A percentile compares a stretch with the other conserved stretches of the same genome.
phyloP scores from a whole-genome alignment of 2,113 vertebrate species.

The Paraplagusia blochii region DNA sequence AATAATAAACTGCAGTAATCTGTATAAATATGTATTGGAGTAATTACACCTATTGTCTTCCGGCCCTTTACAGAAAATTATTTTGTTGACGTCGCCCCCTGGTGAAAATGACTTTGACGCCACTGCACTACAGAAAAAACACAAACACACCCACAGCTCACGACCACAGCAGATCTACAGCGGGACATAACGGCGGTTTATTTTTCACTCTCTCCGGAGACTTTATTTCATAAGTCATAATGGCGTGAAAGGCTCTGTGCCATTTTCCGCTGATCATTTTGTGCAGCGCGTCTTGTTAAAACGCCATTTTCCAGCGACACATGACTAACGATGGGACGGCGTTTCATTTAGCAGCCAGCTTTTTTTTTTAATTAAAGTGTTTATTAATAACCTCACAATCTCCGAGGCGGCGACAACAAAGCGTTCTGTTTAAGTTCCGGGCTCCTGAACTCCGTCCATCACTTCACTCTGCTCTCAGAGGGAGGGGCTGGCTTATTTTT shows the following conservation, averaged over 20 bases:
- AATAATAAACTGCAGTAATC: too few relatives aligned
- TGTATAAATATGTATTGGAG: too few relatives aligned
- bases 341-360: constrained; percentile 34
- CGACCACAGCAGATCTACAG: constrained; percentile 8
- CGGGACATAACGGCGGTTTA: constrained; percentile 16
- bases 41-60: too few relatives aligned
- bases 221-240: constrained; percentile 31
- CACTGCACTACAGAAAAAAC: not conserved
- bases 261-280: constrained; percentile 49
- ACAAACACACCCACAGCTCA: constrained; percentile 14
- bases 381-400: constrained; percentile 47
- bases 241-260: constrained; percentile 22
- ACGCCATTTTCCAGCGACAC: constrained; percentile 37
- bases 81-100: too few relatives aligned
- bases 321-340: constrained; percentile 43
- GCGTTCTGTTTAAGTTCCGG: constrained; percentile 29
- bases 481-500: constrained; percentile 11
- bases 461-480: not conserved
- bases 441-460: constrained; percentile 24
- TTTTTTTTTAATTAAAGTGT: constrained; percentile 46
- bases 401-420: constrained; percentile 17
- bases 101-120: too few relatives aligned
- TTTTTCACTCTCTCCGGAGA: constrained; percentile 32
- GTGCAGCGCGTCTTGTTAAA: constrained; percentile 50
- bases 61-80: too few relatives aligned